Evolutionary conservation across 2,113 vertebrate species (phyloP).

Genomic region (Reinhardtius hippoglossoides): DNA sequence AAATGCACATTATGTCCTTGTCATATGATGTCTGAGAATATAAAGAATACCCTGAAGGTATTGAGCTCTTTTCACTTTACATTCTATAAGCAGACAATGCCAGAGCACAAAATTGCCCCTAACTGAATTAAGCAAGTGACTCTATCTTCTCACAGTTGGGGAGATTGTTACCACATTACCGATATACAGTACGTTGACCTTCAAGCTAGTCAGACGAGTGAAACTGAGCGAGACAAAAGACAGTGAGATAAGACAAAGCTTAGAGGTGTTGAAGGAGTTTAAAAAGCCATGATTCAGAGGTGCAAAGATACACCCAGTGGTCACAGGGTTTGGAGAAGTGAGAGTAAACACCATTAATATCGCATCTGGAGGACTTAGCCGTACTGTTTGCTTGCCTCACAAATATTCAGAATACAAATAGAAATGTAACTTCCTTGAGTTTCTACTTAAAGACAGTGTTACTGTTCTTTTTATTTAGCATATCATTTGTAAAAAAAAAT

Average conservation of each 20-base stretch:
- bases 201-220: slow-evolving; percentile 6
- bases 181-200: slow-evolving; percentile 22
- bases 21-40: neutral
- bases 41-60: neutral
- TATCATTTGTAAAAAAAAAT: neutral
- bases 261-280: slow-evolving; percentile 52
- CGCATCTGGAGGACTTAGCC: slow-evolving; percentile 46
- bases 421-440: slow-evolving; percentile 15
- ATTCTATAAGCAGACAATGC: slow-evolving; percentile 18
- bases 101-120: slow-evolving; percentile 8
- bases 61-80: neutral
- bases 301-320: slow-evolving; percentile 57
- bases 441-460: slow-evolving; percentile 3
- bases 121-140: slow-evolving; percentile 13
- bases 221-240: slow-evolving; percentile 28
- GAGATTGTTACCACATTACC: neutral
- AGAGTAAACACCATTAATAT: slow-evolving; percentile 75
- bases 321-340: slow-evolving; percentile 61
- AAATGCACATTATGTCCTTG: slow-evolving; percentile 28
- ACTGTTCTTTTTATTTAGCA: neutral
- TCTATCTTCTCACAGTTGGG: neutral
- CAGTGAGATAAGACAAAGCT: slow-evolving; percentile 38
- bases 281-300: slow-evolving; percentile 64
- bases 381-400: slow-evolving; percentile 46
- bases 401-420: slow-evolving; percentile 32